Conservation (phyloP, 2,797 vertebrate genomes). For the Sciurus carolinensis region DNA sequence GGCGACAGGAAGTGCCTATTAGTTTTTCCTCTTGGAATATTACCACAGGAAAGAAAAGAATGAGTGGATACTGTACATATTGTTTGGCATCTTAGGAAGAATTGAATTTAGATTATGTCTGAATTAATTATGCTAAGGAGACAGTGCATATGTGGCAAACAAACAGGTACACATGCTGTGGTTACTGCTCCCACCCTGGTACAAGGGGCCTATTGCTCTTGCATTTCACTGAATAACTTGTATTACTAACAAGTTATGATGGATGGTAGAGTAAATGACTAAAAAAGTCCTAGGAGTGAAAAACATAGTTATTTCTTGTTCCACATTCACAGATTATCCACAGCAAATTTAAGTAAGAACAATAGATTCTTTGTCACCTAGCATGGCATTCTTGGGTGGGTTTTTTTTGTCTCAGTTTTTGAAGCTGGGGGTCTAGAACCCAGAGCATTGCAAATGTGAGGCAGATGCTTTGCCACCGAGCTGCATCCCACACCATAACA, state of each 20-base stretch:
- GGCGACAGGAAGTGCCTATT: background rate
- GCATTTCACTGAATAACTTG: background rate
- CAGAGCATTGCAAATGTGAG: no score
- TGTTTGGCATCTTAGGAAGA: background rate
- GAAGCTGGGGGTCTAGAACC: no score
- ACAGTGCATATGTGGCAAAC: background rate
- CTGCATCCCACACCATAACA: background rate
- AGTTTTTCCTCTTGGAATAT: background rate
- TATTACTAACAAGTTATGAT: background rate
- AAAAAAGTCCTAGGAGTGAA: background rate
- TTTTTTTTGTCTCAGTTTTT: no score
- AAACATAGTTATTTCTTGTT: slow-evolving; percentile 28
- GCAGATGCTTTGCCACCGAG: no score
- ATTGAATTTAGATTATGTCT: background rate
- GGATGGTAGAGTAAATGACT: background rate
- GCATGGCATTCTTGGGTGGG: background rate
- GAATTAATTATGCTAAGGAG: background rate
- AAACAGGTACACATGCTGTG: background rate
- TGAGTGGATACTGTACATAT: background rate
- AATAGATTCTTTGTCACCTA: slow-evolving; percentile 1
- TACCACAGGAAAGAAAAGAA: background rate
- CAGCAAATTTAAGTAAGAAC: background rate
- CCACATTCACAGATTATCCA: background rate
- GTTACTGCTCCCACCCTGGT: background rate
- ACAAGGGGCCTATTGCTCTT: background rate